Conservation (phyloP, 2,113 vertebrate genomes). For the Vidua chalybeata region DNA sequence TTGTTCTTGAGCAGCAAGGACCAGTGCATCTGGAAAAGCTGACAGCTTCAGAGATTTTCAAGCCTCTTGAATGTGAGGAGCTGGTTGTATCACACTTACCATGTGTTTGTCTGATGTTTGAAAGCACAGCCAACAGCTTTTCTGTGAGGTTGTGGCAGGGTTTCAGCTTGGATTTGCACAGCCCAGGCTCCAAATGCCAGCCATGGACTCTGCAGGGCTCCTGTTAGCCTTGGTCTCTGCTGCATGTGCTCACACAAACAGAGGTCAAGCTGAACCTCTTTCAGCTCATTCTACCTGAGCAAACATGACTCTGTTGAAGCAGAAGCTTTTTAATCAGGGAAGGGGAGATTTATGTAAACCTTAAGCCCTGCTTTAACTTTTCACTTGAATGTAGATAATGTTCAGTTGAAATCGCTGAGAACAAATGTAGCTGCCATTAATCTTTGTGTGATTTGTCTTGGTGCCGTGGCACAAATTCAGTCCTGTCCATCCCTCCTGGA, state of each 20-base stretch:
- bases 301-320: neutral
- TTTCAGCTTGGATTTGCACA: neutral
- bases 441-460: neutral
- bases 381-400: neutral
- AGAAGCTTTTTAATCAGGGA: neutral
- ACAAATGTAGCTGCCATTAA: neutral
- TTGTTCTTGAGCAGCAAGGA: constrained; percentile 6
- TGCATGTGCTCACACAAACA: neutral
- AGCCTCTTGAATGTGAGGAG: neutral
- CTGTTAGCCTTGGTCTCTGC: neutral
- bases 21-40: neutral
- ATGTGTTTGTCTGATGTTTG: neutral
- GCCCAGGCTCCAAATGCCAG: neutral
- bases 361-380: neutral
- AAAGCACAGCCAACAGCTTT: neutral
- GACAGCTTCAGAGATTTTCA: neutral
- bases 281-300: neutral
- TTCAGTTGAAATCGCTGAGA: neutral
- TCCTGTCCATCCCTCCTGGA: too few species aligned
- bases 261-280: neutral
- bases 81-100: neutral
- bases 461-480: neutral
- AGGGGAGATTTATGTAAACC: neutral
- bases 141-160: neutral
- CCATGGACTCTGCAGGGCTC: neutral